Conservation (phyloP, 2,113 vertebrate species). For the Prinia subflava region DNA sequence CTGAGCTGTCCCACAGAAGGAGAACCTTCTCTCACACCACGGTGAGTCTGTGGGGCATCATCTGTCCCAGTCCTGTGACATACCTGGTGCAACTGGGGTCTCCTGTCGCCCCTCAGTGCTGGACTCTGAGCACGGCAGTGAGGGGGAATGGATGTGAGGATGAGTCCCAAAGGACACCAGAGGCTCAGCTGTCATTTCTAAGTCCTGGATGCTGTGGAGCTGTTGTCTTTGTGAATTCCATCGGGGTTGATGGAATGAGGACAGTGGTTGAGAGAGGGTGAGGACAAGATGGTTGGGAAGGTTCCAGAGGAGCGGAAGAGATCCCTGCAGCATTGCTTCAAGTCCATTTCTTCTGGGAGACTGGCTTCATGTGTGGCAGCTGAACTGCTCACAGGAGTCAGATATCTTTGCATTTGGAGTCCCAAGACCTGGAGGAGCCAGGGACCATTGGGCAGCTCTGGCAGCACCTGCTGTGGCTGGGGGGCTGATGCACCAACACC, state of each 20-base stretch:
- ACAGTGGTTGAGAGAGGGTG: neutral
- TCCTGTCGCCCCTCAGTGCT: neutral
- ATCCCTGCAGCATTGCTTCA: neutral
- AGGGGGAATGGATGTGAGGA: neutral
- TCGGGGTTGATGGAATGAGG: rapidly evolving
- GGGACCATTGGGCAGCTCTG: neutral
- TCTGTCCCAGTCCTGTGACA: neutral
- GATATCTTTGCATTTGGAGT: neutral
- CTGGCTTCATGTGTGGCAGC: neutral
- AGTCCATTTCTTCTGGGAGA: neutral
- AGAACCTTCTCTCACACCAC: neutral
- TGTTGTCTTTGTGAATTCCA: conserved; percentile 16
- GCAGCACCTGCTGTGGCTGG: neutral
- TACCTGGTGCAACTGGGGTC: neutral
- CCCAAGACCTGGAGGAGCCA: neutral
- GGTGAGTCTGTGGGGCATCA: neutral
- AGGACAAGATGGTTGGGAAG: neutral
- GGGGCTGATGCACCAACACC: neutral
- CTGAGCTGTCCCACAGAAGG: neutral
- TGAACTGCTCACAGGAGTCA: neutral
- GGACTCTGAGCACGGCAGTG: neutral
- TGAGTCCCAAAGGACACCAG: neutral
- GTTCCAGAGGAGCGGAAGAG: neutral
- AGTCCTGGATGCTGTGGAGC: neutral
- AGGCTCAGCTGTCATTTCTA: conserved; percentile 56